Conservation (phyloP, 1,140 invertebrate species). For the Probaryconus sp. region DNA sequence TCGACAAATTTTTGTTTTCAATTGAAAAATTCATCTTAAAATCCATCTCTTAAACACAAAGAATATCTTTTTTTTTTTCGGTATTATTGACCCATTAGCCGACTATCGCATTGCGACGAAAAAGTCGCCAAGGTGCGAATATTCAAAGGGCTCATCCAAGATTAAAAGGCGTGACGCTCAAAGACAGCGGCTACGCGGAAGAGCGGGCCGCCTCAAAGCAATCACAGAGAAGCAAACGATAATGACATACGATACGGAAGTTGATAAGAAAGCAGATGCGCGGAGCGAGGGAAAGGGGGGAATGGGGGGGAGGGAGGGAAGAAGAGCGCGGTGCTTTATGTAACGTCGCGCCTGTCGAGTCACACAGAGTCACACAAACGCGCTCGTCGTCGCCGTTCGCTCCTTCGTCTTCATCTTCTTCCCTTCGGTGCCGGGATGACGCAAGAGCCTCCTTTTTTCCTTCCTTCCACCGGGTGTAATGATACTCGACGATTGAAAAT, state of each 20-base stretch:
- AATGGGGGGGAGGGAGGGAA: too few species aligned
- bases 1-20: too few species aligned
- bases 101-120: slow-evolving; percentile 37
- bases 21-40: too few species aligned
- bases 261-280: slow-evolving; percentile 46
- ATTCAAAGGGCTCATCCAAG: slow-evolving; percentile 49
- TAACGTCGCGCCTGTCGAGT: background rate
- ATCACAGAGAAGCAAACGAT: slow-evolving; percentile 48
- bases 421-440: slow-evolving; percentile 24
- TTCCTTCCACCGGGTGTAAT: slow-evolving; percentile 15
- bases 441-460: slow-evolving; percentile 10
- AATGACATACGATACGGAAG: slow-evolving; percentile 51
- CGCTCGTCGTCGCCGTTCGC: slow-evolving; percentile 1
- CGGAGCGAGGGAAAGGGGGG: too few species aligned
- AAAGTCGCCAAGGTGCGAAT: slow-evolving; percentile 37
- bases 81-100: background rate
- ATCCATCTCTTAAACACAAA: too few species aligned
- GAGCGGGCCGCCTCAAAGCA: slow-evolving; percentile 41
- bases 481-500: slow-evolving; percentile 52
- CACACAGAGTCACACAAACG: slow-evolving; percentile 5
- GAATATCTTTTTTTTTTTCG: too few species aligned
- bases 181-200: slow-evolving; percentile 16
- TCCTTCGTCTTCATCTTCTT: slow-evolving; percentile 19
- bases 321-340: background rate
- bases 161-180: slow-evolving; percentile 52